Evolutionary conservation across 2,888 invertebrate genomes (phyloP).

Genomic region (Melipona bicolor): DNA sequence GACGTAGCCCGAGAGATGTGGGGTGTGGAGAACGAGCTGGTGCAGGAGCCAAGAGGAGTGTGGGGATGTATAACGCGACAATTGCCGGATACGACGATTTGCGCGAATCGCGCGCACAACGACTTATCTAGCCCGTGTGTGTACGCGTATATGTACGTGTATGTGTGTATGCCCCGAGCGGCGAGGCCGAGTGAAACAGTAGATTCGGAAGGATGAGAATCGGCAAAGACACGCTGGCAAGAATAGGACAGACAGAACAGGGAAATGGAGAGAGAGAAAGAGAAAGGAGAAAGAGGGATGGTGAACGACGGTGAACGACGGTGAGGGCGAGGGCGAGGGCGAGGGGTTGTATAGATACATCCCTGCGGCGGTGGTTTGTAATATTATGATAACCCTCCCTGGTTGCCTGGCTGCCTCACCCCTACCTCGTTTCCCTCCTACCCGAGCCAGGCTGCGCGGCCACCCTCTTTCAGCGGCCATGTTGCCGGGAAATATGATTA

Average conservation of each 20-base stretch:
- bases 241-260: neutral
- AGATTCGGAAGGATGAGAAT: slow-evolving; percentile 31
- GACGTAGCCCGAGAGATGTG: slow-evolving; percentile 46
- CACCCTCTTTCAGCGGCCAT: slow-evolving; percentile 83
- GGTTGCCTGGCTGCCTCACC: slow-evolving; percentile 67
- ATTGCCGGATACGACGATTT: slow-evolving; percentile 80
- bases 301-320: slow-evolving; percentile 32
- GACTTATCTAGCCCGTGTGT: slow-evolving; percentile 73
- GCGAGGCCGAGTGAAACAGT: slow-evolving; percentile 50
- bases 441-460: slow-evolving; percentile 75
- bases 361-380: slow-evolving; percentile 83
- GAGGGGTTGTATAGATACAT: slow-evolving; percentile 79
- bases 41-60: slow-evolving; percentile 42
- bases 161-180: slow-evolving; percentile 44
- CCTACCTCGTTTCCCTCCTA: slow-evolving; percentile 72
- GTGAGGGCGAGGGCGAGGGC: slow-evolving; percentile 60
- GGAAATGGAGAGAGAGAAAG: neutral
- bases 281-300: slow-evolving; percentile 11
- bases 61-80: slow-evolving; percentile 73
- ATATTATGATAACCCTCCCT: slow-evolving; percentile 84
- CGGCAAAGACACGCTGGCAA: slow-evolving; percentile 23
- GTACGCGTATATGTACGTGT: slow-evolving; percentile 23
- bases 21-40: slow-evolving; percentile 45
- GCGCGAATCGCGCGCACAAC: slow-evolving; percentile 77
- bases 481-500: slow-evolving; percentile 84